A percentile compares a stretch with the other conserved stretches of the same genome.
Evolutionary conservation across 2,113 vertebrate genomes (phyloP).

Genomic region (Engraulis encrasicolus): DNA sequence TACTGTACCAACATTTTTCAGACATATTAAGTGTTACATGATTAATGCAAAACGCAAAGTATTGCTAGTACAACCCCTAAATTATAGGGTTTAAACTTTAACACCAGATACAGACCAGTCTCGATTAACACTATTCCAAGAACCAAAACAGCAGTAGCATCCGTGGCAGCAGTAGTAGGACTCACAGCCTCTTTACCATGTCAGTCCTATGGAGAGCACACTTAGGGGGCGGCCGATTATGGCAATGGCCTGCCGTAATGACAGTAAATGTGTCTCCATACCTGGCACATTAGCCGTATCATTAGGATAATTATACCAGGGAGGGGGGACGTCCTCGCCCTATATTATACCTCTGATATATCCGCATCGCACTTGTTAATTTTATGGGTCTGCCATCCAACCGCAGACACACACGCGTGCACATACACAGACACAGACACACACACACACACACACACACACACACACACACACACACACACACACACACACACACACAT

Average conservation of each 20-base stretch:
- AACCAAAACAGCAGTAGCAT: too few species aligned
- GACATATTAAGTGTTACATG: too few species aligned
- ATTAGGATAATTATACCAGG: constrained; percentile 20
- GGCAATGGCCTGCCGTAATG: background rate
- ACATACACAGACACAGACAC: too few species aligned
- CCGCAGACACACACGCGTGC: background rate
- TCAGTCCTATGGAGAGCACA: background rate
- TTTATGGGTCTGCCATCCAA: constrained; percentile 22
- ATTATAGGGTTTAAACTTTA: too few species aligned
- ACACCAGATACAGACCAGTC: too few species aligned
- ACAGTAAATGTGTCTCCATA: constrained; percentile 7
- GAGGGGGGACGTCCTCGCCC: background rate
- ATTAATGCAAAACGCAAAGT: too few species aligned
- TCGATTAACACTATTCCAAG: too few species aligned
- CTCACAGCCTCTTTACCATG: background rate
- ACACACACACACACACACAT: background rate
- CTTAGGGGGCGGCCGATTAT: background rate
- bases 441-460: too few species aligned
- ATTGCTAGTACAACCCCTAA: too few species aligned
- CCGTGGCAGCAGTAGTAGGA: too few species aligned
- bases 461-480: too few species aligned
- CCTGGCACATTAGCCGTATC: background rate
- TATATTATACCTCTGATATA: constrained; percentile 20
- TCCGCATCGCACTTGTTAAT: constrained; percentile 30
- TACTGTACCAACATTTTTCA: too few species aligned